Evolutionary conservation across 2,113 vertebrate species (phyloP), one percentile per base, ranked within the genome.

Genomic region (Sinocyclocheilus rhinocerous): DNA sequence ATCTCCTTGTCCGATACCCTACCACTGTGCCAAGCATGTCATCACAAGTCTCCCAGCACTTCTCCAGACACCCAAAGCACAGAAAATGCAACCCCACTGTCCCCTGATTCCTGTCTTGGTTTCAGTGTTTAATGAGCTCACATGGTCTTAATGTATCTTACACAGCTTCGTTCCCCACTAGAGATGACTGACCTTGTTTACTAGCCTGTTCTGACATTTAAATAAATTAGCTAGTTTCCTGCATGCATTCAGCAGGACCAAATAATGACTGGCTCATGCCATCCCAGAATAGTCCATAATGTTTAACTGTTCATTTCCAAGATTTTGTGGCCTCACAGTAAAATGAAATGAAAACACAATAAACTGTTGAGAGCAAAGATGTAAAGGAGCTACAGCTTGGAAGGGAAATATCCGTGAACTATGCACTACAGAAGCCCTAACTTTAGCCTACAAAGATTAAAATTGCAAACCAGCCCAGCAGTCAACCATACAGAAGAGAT

Each of bases 261-360:
- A 22, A 57, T 15, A 78, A n/a, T 36, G 15, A 57, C 76, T 6
- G 42, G 39, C 29, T 78, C 4, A 1, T 48, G 72, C 13, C n/a
- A 24, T 65, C 78, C 12, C 22, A 39, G 57, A 10, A 8, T 24
- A 80, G 50, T 57, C 50, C 13, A 57, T 76, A 76, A 72, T 22
- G 26, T 85, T 83, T 78, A 75, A 10, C 84, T 78, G 89, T 89
- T 89, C 88, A 89, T 88, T 9, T 50, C 72, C 24, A 65, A 65
- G 77, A 89, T 89, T 89, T 91, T 93, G 89, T 91, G 91, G 84
- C 81, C 84, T 36, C 33, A 63, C 78, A 85, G 85, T 92, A 92
- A 93, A 91, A 88, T 87, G 87, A 86, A 86, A 79, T 84, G 76
- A 90, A 48, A 85, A 70, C 83, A 77, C 91, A 89, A 90, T 91